Evolutionary conservation across 2,797 vertebrate genomes (phyloP).

Genomic region (Pristis pectinata): DNA sequence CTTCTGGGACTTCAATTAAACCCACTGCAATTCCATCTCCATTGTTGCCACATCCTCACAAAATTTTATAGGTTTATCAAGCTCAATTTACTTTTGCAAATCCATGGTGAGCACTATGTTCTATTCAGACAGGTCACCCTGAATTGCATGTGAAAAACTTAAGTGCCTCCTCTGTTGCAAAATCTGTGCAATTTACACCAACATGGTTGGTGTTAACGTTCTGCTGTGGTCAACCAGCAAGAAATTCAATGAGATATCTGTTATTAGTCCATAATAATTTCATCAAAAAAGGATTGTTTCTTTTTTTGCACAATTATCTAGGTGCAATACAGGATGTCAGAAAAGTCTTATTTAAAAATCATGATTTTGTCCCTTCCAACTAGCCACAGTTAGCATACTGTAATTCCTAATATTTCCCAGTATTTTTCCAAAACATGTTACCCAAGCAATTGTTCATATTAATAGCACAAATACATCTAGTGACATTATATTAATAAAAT

Average conservation of each 20-base stretch:
- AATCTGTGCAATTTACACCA: background rate
- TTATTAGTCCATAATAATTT: background rate
- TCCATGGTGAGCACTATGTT: background rate
- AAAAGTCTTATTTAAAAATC: background rate
- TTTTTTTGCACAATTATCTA: background rate
- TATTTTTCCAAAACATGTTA: background rate
- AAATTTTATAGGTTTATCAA: background rate
- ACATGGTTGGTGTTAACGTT: background rate
- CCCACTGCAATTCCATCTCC: background rate
- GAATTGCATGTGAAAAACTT: background rate
- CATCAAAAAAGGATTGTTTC: background rate
- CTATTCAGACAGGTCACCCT: background rate
- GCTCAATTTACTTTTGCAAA: background rate
- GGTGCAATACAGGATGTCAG: background rate
- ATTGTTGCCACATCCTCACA: background rate
- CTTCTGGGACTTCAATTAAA: slow-evolving; percentile 10
- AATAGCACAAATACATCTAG: background rate
- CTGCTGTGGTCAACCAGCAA: background rate
- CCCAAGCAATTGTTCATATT: background rate
- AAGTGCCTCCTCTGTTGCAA: background rate
- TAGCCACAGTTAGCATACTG: background rate
- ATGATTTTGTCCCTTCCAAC: background rate
- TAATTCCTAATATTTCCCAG: background rate
- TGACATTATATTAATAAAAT: background rate
- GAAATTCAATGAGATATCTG: background rate